phyloP scores from a whole-genome alignment of 2,113 vertebrate genomes.

The Pomatorhinus ruficollis region DNA sequence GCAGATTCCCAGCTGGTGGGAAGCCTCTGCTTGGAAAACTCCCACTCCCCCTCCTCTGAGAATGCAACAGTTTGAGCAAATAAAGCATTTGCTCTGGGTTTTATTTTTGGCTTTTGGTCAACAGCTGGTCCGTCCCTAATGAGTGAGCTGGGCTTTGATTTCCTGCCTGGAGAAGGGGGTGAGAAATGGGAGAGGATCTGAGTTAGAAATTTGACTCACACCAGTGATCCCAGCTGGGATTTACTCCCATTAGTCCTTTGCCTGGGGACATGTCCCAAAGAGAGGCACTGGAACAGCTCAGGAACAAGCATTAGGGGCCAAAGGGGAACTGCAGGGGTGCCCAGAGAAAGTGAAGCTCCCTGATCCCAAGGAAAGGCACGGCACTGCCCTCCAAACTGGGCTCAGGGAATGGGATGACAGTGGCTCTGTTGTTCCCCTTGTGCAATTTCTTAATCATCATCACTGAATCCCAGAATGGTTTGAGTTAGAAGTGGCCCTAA shows the following conservation, averaged over 20 bases:
- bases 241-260: background rate
- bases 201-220: background rate
- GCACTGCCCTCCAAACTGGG: background rate
- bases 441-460: background rate
- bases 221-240: background rate
- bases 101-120: slow-evolving; percentile 8
- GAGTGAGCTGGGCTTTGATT: slow-evolving; percentile 14
- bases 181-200: background rate
- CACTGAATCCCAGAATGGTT: background rate
- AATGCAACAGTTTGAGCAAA: slow-evolving; percentile 13
- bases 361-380: background rate
- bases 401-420: background rate
- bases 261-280: background rate
- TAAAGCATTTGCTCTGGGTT: background rate
- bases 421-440: background rate
- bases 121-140: slow-evolving; percentile 19
- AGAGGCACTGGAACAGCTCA: background rate
- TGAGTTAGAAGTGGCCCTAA: background rate
- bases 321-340: background rate
- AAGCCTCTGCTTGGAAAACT: background rate
- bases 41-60: slow-evolving; percentile 8
- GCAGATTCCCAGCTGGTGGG: background rate
- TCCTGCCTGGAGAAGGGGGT: slow-evolving; percentile 21
- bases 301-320: background rate
- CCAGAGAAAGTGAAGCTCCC: background rate